Evolutionary conservation across 2,888 invertebrate species (phyloP).

Genomic region (Ditula angustiorana): DNA sequence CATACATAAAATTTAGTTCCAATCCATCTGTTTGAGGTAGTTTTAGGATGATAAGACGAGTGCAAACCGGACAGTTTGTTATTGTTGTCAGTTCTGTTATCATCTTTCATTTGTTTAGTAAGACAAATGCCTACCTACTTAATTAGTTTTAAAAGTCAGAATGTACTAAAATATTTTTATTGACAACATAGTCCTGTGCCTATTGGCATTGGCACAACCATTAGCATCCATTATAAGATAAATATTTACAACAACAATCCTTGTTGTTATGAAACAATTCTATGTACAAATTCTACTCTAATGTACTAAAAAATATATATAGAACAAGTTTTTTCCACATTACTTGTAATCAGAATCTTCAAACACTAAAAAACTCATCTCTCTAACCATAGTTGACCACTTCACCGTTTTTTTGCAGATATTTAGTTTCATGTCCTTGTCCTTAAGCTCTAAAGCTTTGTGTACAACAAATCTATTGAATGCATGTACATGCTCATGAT

Average conservation of each 20-base stretch:
- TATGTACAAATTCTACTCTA: neutral
- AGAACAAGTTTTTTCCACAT: slow-evolving; percentile 33
- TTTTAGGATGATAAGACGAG: neutral
- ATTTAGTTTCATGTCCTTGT: slow-evolving; percentile 86
- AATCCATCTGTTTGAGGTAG: neutral
- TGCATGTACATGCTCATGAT: slow-evolving; percentile 89
- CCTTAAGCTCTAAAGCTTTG: slow-evolving; percentile 87
- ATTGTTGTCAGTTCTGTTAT: neutral
- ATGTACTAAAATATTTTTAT: neutral
- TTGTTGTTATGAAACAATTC: neutral
- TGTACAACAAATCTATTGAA: slow-evolving; percentile 88
- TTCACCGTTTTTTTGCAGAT: slow-evolving; percentile 79
- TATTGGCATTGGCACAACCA: neutral
- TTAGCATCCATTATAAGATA: neutral
- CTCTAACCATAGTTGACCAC: slow-evolving; percentile 65
- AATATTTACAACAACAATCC: neutral
- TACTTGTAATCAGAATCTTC: slow-evolving; percentile 52
- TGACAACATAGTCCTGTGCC: neutral
- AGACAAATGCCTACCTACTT: neutral
- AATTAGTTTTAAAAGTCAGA: neutral
- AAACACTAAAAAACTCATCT: slow-evolving; percentile 67
- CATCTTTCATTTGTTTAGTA: neutral
- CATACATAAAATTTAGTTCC: too few species aligned
- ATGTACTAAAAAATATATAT: slow-evolving; percentile 17
- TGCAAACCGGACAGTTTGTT: neutral